A percentile compares a stretch with the other conserved stretches of the same genome.
Conservation (phyloP, 2,113 vertebrate species). For the Thryonomys swinderianus region DNA sequence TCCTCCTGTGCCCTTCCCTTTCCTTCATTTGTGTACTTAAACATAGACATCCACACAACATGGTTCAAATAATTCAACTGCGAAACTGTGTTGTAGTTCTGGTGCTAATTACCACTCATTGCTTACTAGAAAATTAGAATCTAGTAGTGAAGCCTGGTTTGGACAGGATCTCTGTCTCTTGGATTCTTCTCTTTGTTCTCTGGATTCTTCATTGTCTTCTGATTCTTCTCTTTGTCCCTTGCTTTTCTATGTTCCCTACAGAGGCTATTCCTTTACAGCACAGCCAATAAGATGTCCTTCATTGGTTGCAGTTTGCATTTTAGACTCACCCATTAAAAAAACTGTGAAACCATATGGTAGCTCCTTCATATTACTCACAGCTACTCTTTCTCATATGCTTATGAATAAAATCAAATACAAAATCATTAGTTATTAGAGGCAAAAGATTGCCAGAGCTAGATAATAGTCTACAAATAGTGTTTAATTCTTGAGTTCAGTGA, state of each 20-base stretch:
- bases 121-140: background rate
- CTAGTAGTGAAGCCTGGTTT: background rate
- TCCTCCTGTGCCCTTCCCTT: background rate
- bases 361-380: background rate
- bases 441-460: background rate
- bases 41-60: background rate
- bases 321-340: background rate
- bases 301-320: background rate
- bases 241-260: background rate
- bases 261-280: background rate
- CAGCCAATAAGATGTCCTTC: background rate
- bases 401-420: background rate
- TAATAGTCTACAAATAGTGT: background rate
- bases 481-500: background rate
- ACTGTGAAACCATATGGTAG: background rate
- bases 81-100: background rate
- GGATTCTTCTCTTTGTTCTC: background rate
- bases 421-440: background rate
- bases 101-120: background rate
- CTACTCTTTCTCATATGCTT: slow-evolving; percentile 4
- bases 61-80: background rate
- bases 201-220: background rate
- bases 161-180: background rate
- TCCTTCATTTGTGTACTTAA: background rate
- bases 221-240: background rate